A percentile compares a stretch with the other conserved stretches of the same genome.
These are phyloP conservation scores for Athrips mouffetella DNA, from an alignment of 2,888 invertebrate species.

Conservation along the genomic window DNA sequence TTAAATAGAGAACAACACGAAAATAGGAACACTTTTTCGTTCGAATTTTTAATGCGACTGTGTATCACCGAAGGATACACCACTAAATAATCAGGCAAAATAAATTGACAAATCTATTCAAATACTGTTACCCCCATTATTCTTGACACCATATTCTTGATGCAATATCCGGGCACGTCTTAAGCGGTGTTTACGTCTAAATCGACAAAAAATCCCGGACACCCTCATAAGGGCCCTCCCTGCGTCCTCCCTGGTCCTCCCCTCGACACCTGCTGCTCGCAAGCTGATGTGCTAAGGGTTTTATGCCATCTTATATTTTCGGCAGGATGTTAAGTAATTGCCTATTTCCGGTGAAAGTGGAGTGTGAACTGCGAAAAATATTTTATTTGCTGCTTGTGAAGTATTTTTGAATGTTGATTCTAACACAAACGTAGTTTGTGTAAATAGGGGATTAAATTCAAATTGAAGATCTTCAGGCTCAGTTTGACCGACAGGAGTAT, in stretches of 20 bases:
- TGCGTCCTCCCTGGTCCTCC: slow-evolving; percentile 26
- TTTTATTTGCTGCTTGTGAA: neutral
- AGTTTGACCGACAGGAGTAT: no score
- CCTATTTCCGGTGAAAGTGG: slow-evolving; percentile 12
- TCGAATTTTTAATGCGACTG: no score
- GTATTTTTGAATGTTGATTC: no score
- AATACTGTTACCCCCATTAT: neutral
- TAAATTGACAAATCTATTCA: no score
- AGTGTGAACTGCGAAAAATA: neutral
- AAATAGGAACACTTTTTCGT: no score
- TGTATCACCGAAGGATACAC: no score
- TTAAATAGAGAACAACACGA: no score
- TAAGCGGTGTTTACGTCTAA: slow-evolving; percentile 59
- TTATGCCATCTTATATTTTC: slow-evolving; percentile 26
- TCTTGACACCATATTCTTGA: neutral
- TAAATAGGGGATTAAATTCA: no score
- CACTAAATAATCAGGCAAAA: no score
- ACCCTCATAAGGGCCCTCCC: slow-evolving; percentile 15
- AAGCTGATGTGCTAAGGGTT: slow-evolving; percentile 46
- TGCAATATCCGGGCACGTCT: slow-evolving; percentile 37
- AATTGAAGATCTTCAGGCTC: no score
- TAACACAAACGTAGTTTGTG: no score
- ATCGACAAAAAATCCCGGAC: slow-evolving; percentile 54
- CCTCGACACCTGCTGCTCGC: slow-evolving; percentile 46
- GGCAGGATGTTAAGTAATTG: slow-evolving; percentile 16